These are phyloP conservation scores for Otis tarda DNA, from an alignment of 2,113 vertebrate genomes.

Conservation along the genomic window DNA sequence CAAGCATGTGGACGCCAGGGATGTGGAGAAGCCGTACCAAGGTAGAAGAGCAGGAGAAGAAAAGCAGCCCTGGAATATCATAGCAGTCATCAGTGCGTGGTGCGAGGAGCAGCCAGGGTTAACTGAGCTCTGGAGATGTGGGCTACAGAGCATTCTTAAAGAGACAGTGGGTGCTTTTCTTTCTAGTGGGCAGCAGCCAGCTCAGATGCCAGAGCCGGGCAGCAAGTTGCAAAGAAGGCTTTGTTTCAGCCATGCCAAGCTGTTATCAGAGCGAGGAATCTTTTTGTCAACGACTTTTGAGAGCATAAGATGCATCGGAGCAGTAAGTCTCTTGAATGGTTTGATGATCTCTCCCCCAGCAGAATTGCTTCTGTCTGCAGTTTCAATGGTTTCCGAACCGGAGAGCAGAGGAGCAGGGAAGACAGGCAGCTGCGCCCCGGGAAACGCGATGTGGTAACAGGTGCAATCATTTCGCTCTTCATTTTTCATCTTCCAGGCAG, in stretches of 20 bases:
- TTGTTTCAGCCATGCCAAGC: conserved; percentile 63
- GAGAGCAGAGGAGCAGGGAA: neutral
- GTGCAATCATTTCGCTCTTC: neutral
- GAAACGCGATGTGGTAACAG: neutral
- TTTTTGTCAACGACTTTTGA: neutral
- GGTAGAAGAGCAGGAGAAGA: neutral
- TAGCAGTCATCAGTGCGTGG: neutral
- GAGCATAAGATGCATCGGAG: conserved; percentile 10
- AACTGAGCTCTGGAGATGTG: conserved; percentile 52
- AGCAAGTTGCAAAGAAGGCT: conserved; percentile 55
- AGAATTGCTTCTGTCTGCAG: neutral
- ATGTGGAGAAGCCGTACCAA: neutral
- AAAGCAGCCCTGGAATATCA: neutral
- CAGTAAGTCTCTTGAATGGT: neutral
- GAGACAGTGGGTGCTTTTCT: conserved; percentile 62
- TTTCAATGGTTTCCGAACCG: neutral
- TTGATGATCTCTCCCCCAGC: neutral
- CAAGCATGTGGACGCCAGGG: neutral
- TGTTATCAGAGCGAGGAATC: conserved; percentile 53
- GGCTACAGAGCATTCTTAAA: conserved; percentile 70
- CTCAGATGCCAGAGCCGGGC: conserved; percentile 65
- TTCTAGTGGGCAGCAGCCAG: conserved; percentile 51
- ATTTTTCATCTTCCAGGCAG: neutral
- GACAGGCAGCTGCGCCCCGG: neutral
- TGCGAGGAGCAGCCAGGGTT: conserved; percentile 38